Base-by-base conservation (phyloP, 1,140 invertebrate genomes). In the Zeugodacus cucurbitae region DNA sequence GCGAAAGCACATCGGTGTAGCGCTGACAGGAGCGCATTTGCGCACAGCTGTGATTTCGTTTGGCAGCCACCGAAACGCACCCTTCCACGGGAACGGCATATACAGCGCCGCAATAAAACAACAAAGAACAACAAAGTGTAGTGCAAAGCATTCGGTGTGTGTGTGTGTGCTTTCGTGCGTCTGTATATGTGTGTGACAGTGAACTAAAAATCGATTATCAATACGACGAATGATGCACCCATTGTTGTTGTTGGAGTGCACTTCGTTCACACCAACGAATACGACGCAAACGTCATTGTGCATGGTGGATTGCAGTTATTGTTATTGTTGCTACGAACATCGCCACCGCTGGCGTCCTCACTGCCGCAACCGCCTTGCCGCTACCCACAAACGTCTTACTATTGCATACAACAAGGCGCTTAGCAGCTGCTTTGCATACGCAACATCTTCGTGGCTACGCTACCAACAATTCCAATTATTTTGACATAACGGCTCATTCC, bases 381-480 rank as follows among this genome's bases (percentile, higher is more conserved):
- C 34, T 32, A 41, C 7, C 17, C 32, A n/a, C 91, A 85, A 41
- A 32, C n/a, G 3, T n/a, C 34, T 26, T 14, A 48, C 74, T 74
- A 82, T 48, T 82, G 74, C 74, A 82, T 82, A 82, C 74, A 48
- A n/a, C 44, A 82, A 82, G 74, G 74, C 90, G 85, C 57, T 20
- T 17, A 86, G 17, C 17, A 74, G 67, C 7, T 74, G 67, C 34
- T 74, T 37, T 32, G 54, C 54, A 58, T 58, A 57, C 20, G 7
- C n/a, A 59, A 34, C 54, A 20, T 34, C 85, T 59, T 86, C 32
- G 48, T 17, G 29, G 57, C 14, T 29, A 59, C 8, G 59, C 54
- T 91, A 89, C 91, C 90, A 91, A 91, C 91, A 92, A 89, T 92
- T 92, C 91, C 91, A 92, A 91, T 89, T 91, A 90, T 91, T 90